These are phyloP conservation scores for Etheostoma spectabile DNA, from an alignment of 2,113 vertebrate genomes.

Conservation along the genomic window DNA sequence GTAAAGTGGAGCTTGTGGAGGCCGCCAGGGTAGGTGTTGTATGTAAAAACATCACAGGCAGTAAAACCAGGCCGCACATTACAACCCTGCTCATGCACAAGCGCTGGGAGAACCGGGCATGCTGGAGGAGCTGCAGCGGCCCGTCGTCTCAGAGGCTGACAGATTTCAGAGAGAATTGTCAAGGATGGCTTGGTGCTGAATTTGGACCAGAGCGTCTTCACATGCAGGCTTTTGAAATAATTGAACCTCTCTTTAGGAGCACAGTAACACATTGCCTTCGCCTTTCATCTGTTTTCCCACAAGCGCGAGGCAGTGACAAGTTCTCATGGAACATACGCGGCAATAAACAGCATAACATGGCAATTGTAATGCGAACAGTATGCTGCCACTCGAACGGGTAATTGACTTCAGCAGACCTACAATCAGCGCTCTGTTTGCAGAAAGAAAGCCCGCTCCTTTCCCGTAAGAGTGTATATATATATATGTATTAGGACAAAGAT, in stretches of 20 bases:
- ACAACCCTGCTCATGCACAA: constrained; percentile 19
- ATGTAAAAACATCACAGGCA: constrained; percentile 54
- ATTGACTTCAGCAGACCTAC: constrained; percentile 71
- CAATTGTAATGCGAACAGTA: constrained; percentile 72
- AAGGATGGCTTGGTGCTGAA: constrained; percentile 62
- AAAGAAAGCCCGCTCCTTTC: constrained; percentile 38
- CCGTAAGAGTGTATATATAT: constrained; percentile 12
- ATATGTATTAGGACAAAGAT: constrained; percentile 23
- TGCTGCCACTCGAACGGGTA: constrained; percentile 74
- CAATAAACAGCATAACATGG: constrained; percentile 67
- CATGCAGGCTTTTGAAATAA: constrained; percentile 59
- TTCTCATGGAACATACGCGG: constrained; percentile 70
- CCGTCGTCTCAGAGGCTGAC: constrained; percentile 48
- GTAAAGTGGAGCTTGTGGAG: constrained; percentile 67
- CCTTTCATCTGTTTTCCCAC: constrained; percentile 73
- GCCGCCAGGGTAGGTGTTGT: constrained; percentile 64
- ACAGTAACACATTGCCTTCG: constrained; percentile 47
- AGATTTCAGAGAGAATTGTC: constrained; percentile 63
- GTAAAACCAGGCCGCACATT: constrained; percentile 53
- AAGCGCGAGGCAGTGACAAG: constrained; percentile 56
- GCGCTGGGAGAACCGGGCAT: constrained; percentile 41
- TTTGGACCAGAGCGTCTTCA: constrained; percentile 57
- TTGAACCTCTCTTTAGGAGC: constrained; percentile 55
- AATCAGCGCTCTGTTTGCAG: constrained; percentile 65
- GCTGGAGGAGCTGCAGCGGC: constrained; percentile 35